Evolutionary conservation across 2,888 invertebrate genomes (phyloP).

Genomic region (Spilosoma lubricipeda): DNA sequence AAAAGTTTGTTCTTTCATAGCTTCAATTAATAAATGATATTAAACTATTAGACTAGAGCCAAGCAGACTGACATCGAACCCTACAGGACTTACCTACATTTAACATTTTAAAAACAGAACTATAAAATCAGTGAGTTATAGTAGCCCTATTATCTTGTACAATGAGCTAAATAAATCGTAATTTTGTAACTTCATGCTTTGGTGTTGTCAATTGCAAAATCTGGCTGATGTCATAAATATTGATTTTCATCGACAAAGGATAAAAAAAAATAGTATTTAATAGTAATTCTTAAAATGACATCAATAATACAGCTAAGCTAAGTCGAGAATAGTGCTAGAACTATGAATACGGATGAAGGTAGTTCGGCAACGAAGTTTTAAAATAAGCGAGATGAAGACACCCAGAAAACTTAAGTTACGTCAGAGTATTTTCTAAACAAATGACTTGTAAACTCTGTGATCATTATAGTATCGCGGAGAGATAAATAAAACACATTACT

Average conservation of each 20-base stretch:
- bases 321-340: too few species aligned
- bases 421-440: constrained; percentile 36
- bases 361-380: constrained; percentile 45
- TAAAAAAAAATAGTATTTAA: neutral
- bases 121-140: neutral
- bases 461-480: constrained; percentile 9
- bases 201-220: neutral
- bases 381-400: constrained; percentile 34
- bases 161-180: neutral
- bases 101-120: neutral
- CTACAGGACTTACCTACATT: too few species aligned
- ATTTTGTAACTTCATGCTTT: neutral
- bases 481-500: neutral
- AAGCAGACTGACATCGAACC: neutral
- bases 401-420: constrained; percentile 26
- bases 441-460: constrained; percentile 19
- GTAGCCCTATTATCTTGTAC: neutral
- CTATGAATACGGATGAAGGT: constrained; percentile 29
- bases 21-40: neutral
- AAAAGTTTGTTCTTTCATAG: too few species aligned
- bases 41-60: too few species aligned
- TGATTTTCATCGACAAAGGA: neutral
- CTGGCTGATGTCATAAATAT: neutral
- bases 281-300: neutral
- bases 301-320: constrained; percentile 10